phyloP scores from a whole-genome alignment of 2,888 invertebrate genomes.

The Lepidochrysops patricia region DNA sequence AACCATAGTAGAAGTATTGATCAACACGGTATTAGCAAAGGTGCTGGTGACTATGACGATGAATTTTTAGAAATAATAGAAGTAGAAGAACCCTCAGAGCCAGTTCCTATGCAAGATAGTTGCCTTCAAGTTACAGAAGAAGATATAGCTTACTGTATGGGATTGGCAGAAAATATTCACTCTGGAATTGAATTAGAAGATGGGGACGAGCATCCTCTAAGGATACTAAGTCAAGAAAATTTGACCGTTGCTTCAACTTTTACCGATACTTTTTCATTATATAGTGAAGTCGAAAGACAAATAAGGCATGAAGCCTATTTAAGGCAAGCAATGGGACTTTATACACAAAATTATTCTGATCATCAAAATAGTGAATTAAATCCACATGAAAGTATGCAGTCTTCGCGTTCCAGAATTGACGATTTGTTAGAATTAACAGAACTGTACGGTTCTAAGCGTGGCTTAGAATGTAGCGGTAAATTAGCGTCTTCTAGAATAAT shows the following conservation, averaged over 20 bases:
- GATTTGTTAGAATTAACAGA: conserved; percentile 87
- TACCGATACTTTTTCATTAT: conserved; percentile 81
- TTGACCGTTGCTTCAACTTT: conserved; percentile 93
- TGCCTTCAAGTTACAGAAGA: conserved; percentile 95
- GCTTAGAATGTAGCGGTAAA: conserved; percentile 77
- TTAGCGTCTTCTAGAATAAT: conserved; percentile 71
- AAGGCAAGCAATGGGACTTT: conserved; percentile 71
- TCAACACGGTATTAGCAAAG: conserved; percentile 63
- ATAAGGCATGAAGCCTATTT: conserved; percentile 77
- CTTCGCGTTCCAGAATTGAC: conserved; percentile 79
- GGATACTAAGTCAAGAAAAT: conserved; percentile 93
- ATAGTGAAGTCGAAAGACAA: conserved; percentile 79
- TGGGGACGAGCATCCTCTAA: conserved; percentile 86
- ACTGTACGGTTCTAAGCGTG: conserved; percentile 84
- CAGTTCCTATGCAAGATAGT: conserved; percentile 89
- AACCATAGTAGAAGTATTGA: conserved; percentile 73
- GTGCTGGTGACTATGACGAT: conserved; percentile 72
- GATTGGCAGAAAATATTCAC: conserved; percentile 78
- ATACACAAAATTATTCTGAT: conserved; percentile 67
- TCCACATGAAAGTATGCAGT: conserved; percentile 64
- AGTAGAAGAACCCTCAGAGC: conserved; percentile 85
- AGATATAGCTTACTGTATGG: conserved; percentile 92
- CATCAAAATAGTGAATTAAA: conserved; percentile 46
- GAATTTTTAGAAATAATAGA: conserved; percentile 87
- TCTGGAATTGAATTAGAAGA: conserved; percentile 82